Percentiles rank a stretch among this genome's conserved stretches.
phyloP scores from a whole-genome alignment of 2,888 invertebrate genomes.

The Zaprionus lineosus region DNA sequence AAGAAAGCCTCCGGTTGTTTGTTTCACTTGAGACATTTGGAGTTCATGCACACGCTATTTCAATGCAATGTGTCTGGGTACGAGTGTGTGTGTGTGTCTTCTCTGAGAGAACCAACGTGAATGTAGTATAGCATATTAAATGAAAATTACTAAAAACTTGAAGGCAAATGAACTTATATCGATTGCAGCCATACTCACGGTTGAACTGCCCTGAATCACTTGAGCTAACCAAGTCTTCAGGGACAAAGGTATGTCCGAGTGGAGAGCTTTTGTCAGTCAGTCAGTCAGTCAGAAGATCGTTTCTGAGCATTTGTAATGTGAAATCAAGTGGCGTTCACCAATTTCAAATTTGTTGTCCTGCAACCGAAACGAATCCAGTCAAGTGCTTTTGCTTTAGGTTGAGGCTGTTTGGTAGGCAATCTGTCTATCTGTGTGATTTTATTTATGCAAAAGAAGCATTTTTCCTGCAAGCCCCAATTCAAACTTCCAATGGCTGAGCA shows the following conservation, averaged over 20 bases:
- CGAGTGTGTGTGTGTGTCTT: not conserved
- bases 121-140: too few relatives aligned
- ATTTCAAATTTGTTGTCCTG: slow-evolving; percentile 47
- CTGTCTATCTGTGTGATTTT: slow-evolving; percentile 62
- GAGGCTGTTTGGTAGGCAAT: slow-evolving; percentile 28
- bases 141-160: slow-evolving; percentile 11
- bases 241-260: slow-evolving; percentile 10
- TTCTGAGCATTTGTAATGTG: slow-evolving; percentile 41
- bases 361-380: slow-evolving; percentile 28
- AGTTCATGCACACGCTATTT: slow-evolving; percentile 1
- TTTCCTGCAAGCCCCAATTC: slow-evolving; percentile 54
- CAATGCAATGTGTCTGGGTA: slow-evolving; percentile 2
- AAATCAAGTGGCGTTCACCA: slow-evolving; percentile 47
- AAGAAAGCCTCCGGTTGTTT: not conserved
- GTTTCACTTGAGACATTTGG: slow-evolving; percentile 1
- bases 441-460: slow-evolving; percentile 71
- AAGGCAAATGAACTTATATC: slow-evolving; percentile 14
- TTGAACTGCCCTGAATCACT: slow-evolving; percentile 4
- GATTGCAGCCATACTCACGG: slow-evolving; percentile 24
- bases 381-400: slow-evolving; percentile 29
- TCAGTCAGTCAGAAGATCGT: slow-evolving; percentile 39
- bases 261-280: not conserved
- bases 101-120: too few relatives aligned
- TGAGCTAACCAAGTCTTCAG: slow-evolving; percentile 1
- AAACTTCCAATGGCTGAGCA: slow-evolving; percentile 40